phyloP scores from a whole-genome alignment of 64 coral and sea anemone species.

The Dendrophyllia cribrosa region DNA sequence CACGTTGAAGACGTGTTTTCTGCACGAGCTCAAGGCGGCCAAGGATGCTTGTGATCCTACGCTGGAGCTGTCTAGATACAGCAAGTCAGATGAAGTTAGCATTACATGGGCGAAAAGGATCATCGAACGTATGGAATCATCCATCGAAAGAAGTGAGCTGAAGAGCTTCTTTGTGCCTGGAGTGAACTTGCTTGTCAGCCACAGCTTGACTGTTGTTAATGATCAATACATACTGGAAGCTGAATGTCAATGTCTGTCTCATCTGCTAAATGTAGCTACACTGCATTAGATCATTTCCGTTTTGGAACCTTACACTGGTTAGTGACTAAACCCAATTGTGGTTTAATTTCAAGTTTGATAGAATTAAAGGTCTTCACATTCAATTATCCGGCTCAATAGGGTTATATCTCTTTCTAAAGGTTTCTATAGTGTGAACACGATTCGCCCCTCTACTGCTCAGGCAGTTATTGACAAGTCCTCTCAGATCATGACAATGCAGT shows the following conservation, averaged over 20 bases:
- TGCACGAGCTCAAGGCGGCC: constrained; percentile 72
- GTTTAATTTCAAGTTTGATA: constrained; percentile 41
- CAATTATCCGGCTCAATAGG: constrained; percentile 19
- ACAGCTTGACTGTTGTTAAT: constrained; percentile 69
- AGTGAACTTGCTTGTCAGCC: constrained; percentile 71
- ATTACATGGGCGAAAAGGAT: constrained; percentile 72
- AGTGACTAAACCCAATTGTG: constrained; percentile 35
- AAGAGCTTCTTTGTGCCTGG: constrained; percentile 75
- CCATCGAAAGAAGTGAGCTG: constrained; percentile 66
- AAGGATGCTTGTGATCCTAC: constrained; percentile 68
- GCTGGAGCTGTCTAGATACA: constrained; percentile 62
- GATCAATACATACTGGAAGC: constrained; percentile 70
- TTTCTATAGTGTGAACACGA: constrained; percentile 30
- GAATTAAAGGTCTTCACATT: constrained; percentile 15
- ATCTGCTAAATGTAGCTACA: constrained; percentile 72
- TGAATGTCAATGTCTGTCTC: constrained; percentile 59
- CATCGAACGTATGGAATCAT: constrained; percentile 66
- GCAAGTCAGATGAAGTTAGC: constrained; percentile 74
- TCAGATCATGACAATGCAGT: not conserved
- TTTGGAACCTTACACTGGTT: not conserved
- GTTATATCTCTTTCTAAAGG: constrained; percentile 5
- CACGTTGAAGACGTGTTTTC: constrained; percentile 72
- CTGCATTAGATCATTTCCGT: constrained; percentile 5
- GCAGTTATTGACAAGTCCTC: constrained; percentile 21
- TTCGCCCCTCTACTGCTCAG: constrained; percentile 19